These are phyloP conservation scores for Heliconius hewitsoni DNA, from an alignment of 1,140 invertebrate species.

Conservation along the genomic window DNA sequence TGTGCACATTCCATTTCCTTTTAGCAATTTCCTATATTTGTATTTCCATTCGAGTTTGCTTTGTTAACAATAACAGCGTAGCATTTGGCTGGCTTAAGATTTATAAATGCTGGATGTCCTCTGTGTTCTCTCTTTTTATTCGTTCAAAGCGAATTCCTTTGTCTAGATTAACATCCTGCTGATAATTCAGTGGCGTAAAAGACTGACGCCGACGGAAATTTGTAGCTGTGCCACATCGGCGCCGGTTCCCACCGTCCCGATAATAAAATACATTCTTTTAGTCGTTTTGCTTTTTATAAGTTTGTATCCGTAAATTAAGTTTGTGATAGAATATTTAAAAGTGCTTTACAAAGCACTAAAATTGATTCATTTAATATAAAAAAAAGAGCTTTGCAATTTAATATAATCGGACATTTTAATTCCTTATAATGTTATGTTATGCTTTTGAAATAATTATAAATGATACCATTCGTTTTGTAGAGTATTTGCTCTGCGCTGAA, in stretches of 20 bases:
- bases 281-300: background rate
- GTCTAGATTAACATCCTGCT: conserved; percentile 46
- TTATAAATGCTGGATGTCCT: conserved; percentile 20
- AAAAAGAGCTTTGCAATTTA: background rate
- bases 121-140: conserved; percentile 16
- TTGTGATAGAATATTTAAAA: background rate
- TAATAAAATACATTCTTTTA: conserved; percentile 26
- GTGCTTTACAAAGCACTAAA: background rate
- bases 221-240: conserved; percentile 36
- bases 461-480: conserved; percentile 14
- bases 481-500: conserved; percentile 16
- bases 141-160: conserved; percentile 42
- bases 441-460: conserved; percentile 23
- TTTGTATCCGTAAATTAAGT: background rate
- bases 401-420: background rate
- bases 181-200: conserved; percentile 42
- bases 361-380: background rate
- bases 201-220: conserved; percentile 44
- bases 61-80: conserved; percentile 15
- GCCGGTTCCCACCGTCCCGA: conserved; percentile 30
- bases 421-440: conserved; percentile 1
- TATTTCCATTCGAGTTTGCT: conserved; percentile 12
- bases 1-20: conserved; percentile 11
- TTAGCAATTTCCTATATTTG: conserved; percentile 12
- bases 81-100: conserved; percentile 7